Conservation (phyloP, 1,140 invertebrate species). For the Drosophila quadrilineata region DNA sequence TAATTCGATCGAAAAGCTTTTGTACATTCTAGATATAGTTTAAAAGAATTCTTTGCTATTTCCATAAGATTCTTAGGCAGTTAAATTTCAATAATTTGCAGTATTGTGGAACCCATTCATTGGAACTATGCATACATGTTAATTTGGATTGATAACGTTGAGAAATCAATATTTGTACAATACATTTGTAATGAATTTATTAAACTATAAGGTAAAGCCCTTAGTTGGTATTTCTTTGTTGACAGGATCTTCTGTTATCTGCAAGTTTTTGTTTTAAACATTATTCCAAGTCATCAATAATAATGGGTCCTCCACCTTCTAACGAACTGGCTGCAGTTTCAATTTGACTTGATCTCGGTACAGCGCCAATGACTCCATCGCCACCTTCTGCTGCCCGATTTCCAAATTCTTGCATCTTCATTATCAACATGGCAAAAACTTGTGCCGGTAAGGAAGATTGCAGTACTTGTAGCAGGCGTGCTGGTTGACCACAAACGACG, state of each 20-base stretch:
- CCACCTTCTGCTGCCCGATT: constrained; percentile 59
- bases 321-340: constrained; percentile 51
- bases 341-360: constrained; percentile 29
- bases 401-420: constrained; percentile 88
- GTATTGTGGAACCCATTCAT: background rate
- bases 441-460: constrained; percentile 96
- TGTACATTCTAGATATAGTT: no score
- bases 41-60: no score
- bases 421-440: constrained; percentile 93
- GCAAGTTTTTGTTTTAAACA: no score
- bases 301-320: constrained; percentile 47
- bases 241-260: constrained; percentile 38
- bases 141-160: constrained; percentile 9
- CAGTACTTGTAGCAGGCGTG: constrained; percentile 93
- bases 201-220: constrained; percentile 55
- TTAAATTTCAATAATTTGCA: no score
- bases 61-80: no score
- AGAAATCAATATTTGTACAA: constrained; percentile 23
- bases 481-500: constrained; percentile 96
- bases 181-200: constrained; percentile 30
- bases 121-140: constrained; percentile 1
- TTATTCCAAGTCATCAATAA: constrained; percentile 78
- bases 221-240: constrained; percentile 57
- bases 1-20: no score
- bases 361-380: constrained; percentile 46